A percentile compares a stretch with the other conserved stretches of the same genome.
Evolutionary conservation across 1,140 invertebrate species (phyloP).

Genomic region (Belonocnema kinseyi): DNA sequence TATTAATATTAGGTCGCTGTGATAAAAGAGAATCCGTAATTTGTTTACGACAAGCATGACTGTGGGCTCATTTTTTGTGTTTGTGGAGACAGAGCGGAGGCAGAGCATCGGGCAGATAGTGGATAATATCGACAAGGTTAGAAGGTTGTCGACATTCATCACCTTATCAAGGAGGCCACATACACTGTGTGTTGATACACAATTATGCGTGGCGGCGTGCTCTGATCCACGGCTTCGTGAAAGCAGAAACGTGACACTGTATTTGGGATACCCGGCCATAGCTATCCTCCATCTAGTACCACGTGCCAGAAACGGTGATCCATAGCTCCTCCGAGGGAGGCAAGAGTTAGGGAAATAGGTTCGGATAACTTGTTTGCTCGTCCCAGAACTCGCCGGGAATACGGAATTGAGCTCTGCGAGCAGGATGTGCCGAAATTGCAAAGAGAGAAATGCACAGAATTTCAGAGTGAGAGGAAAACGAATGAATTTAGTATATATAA

Average conservation of each 20-base stretch:
- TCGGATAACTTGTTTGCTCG: constrained; percentile 74
- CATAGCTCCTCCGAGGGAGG: constrained; percentile 73
- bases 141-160: constrained; percentile 61
- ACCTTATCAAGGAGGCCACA: constrained; percentile 72
- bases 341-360: constrained; percentile 74
- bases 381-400: constrained; percentile 65
- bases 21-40: no score
- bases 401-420: constrained; percentile 60
- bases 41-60: background rate
- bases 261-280: constrained; percentile 42
- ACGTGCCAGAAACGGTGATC: constrained; percentile 68
- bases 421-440: constrained; percentile 64
- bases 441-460: constrained; percentile 48
- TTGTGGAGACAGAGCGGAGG: background rate
- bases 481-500: constrained; percentile 12
- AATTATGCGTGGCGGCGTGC: constrained; percentile 74
- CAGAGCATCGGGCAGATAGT: background rate
- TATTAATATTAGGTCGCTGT: no score
- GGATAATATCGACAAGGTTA: constrained; percentile 7
- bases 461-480: background rate
- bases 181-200: constrained; percentile 73
- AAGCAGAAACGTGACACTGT: constrained; percentile 56
- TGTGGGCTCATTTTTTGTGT: background rate
- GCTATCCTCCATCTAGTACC: constrained; percentile 59
- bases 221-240: constrained; percentile 57